A percentile compares a stretch with the other conserved stretches of the same genome.
phyloP scores from a whole-genome alignment of 2,888 invertebrate genomes.

The Agrenia bidenticulata region DNA sequence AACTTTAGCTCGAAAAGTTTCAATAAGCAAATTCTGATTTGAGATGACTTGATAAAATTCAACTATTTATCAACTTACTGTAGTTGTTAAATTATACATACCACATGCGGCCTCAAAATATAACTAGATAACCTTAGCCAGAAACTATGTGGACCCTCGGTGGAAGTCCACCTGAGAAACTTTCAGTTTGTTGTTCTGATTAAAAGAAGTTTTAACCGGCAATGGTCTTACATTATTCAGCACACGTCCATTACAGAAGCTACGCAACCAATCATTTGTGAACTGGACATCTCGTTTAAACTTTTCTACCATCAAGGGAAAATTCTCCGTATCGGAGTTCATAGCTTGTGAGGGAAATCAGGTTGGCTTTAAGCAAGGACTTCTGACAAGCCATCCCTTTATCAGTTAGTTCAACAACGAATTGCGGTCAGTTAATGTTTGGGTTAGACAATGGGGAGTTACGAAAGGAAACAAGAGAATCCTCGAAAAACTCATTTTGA shows the following conservation, averaged over 20 bases:
- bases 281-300: neutral
- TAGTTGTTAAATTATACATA: too few species aligned
- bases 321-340: neutral
- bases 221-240: neutral
- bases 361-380: neutral
- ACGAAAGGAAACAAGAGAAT: too few species aligned
- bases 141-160: too few species aligned
- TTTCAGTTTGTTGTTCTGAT: too few species aligned
- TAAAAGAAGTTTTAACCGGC: too few species aligned
- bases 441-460: neutral
- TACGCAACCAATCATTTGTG: neutral
- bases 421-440: neutral
- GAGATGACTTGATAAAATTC: too few species aligned
- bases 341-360: neutral
- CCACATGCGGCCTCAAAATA: too few species aligned
- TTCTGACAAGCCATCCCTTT: neutral
- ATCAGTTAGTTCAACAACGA: conserved; percentile 8
- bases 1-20: neutral
- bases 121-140: too few species aligned
- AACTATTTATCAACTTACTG: too few species aligned
- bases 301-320: neutral
- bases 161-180: too few species aligned
- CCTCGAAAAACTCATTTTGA: too few species aligned
- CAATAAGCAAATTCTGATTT: too few species aligned
- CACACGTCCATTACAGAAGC: neutral